Evolutionary conservation across 2,797 vertebrate species (phyloP).

Genomic region (Leptodactylus fallax): DNA sequence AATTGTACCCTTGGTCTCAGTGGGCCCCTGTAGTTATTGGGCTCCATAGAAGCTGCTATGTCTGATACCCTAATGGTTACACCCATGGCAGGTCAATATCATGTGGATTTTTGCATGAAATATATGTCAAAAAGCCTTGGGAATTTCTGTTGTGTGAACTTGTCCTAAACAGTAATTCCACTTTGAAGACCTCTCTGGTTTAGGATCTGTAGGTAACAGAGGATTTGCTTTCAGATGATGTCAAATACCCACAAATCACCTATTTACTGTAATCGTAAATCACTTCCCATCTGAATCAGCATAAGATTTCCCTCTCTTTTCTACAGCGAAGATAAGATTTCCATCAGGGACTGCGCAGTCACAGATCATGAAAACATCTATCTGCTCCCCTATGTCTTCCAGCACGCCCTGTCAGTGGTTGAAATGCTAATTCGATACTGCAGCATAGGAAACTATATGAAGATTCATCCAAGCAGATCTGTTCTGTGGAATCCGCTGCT

Average conservation of each 20-base stretch:
- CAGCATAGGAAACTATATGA: not conserved
- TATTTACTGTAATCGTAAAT: not conserved
- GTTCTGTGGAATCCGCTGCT: slow-evolving; percentile 18
- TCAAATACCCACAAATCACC: not conserved
- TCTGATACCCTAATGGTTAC: too few species aligned
- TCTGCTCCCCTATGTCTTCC: not conserved
- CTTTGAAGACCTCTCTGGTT: too few species aligned
- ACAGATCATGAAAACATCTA: slow-evolving; percentile 20
- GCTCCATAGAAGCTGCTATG: too few species aligned
- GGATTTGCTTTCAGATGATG: too few species aligned
- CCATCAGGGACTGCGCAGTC: not conserved
- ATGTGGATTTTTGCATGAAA: too few species aligned
- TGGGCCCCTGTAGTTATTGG: too few species aligned
- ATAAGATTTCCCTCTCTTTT: not conserved
- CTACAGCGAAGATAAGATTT: slow-evolving; percentile 20
- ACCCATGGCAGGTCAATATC: too few species aligned
- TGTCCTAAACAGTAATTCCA: too few species aligned
- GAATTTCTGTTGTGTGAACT: too few species aligned
- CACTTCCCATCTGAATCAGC: not conserved
- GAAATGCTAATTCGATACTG: slow-evolving; percentile 46
- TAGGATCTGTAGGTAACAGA: too few species aligned
- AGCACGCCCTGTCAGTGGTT: not conserved
- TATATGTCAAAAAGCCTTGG: too few species aligned
- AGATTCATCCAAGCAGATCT: slow-evolving; percentile 39
- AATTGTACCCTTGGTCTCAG: too few species aligned